Evolutionary conservation across 1,140 invertebrate species (phyloP).

Genomic region (Heliconius hermathena): DNA sequence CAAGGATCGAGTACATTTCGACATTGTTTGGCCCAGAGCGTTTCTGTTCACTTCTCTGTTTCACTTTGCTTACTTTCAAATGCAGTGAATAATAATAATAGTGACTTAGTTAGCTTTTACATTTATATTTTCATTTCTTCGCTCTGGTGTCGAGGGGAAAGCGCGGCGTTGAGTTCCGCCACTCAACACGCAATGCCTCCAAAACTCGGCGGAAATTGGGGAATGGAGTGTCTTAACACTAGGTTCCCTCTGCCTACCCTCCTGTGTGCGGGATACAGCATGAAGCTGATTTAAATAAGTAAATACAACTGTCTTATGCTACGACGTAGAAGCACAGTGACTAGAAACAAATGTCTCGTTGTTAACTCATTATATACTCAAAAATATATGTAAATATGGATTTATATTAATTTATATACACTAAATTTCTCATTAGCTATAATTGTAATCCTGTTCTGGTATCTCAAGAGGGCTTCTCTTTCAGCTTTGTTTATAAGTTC

Average conservation of each 20-base stretch:
- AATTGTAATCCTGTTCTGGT: slow-evolving; percentile 25
- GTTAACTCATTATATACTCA: neutral
- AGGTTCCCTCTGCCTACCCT: too few species aligned
- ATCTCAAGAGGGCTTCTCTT: slow-evolving; percentile 32
- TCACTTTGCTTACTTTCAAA: slow-evolving; percentile 25
- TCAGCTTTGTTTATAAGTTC: slow-evolving; percentile 37
- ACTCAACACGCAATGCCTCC: too few species aligned
- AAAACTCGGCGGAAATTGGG: too few species aligned
- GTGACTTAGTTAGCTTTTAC: neutral
- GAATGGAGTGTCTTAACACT: too few species aligned
- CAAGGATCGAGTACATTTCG: slow-evolving; percentile 52
- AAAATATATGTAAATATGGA: neutral
- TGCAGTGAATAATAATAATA: neutral
- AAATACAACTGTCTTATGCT: neutral
- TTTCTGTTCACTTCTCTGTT: slow-evolving; percentile 21
- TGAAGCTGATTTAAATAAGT: too few species aligned
- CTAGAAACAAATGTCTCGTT: neutral
- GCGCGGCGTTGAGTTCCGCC: too few species aligned
- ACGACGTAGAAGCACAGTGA: neutral
- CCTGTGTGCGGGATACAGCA: too few species aligned
- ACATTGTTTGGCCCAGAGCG: slow-evolving; percentile 44
- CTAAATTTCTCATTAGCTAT: slow-evolving; percentile 19
- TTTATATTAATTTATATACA: neutral
- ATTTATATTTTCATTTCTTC: too few species aligned
- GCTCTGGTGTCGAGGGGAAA: too few species aligned